A percentile compares a stretch with the other conserved stretches of the same genome.
Evolutionary conservation across 2,113 vertebrate genomes (phyloP).

Genomic region (Lichenostomus cassidix): DNA sequence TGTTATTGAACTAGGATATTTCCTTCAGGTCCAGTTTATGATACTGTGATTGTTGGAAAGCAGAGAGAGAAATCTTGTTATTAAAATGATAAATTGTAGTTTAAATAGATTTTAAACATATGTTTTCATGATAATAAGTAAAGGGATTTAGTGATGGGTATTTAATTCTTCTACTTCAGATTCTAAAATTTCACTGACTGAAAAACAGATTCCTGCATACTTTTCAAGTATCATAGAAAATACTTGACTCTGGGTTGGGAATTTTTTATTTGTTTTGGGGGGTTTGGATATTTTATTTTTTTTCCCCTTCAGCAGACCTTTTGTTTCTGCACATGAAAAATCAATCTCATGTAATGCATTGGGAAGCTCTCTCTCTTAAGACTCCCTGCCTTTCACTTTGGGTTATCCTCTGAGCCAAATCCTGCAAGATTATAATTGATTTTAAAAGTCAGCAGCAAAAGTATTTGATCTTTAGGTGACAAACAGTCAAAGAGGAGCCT

Average conservation of each 20-base stretch:
- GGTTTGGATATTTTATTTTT: neutral
- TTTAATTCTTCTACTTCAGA: neutral
- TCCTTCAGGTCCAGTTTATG: neutral
- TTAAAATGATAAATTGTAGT: neutral
- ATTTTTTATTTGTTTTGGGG: neutral
- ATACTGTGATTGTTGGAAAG: neutral
- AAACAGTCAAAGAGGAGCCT: conserved; percentile 18
- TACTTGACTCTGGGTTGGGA: neutral
- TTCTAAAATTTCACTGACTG: neutral
- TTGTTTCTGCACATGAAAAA: conserved; percentile 19
- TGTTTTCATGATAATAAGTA: neutral
- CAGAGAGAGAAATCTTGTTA: neutral
- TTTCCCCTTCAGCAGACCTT: neutral
- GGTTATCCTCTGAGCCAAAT: conserved; percentile 44
- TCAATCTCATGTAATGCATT: neutral
- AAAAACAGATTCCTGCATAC: neutral
- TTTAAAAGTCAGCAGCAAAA: conserved; percentile 50
- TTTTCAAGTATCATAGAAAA: neutral
- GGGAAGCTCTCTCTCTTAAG: neutral
- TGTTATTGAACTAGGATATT: neutral
- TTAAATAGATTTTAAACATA: neutral
- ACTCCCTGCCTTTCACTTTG: conserved; percentile 16
- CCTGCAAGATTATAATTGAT: conserved; percentile 52
- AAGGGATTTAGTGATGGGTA: neutral
- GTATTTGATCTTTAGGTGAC: conserved; percentile 45